These are phyloP conservation scores for Crotalus tigris DNA, from an alignment of 2,113 vertebrate species.

Conservation along the genomic window DNA sequence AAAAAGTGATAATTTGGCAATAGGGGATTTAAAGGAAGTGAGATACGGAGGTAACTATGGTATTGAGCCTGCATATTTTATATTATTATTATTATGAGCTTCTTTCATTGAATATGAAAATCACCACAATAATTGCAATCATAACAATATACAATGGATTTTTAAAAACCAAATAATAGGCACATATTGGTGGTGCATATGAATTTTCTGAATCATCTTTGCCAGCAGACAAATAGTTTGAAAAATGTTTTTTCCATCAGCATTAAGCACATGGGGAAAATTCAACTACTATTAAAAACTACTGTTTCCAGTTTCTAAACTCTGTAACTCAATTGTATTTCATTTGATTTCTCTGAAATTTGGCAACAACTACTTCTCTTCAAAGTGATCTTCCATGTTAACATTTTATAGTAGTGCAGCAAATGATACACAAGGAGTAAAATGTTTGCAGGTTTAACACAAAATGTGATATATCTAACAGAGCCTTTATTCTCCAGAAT, in stretches of 20 bases:
- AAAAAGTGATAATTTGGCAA: background rate
- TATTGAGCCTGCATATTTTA: background rate
- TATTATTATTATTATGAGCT: background rate
- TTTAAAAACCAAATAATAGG: background rate
- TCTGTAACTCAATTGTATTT: background rate
- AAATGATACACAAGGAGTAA: background rate
- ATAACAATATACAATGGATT: background rate
- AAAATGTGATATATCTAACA: background rate
- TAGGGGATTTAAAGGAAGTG: background rate
- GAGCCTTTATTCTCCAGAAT: slow-evolving; percentile 1
- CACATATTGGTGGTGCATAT: background rate
- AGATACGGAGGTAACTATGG: background rate
- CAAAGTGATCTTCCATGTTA: background rate
- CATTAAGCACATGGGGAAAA: background rate
- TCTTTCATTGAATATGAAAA: background rate
- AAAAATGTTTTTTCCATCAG: background rate
- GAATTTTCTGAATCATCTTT: background rate
- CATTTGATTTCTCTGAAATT: background rate
- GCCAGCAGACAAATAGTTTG: background rate
- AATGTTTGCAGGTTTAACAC: background rate
- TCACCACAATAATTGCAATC: background rate
- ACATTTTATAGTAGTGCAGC: no score
- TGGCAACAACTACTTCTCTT: background rate
- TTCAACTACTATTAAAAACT: background rate
- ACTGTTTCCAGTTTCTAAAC: background rate